These are phyloP conservation scores for Drosophila orosa DNA, from an alignment of 1,140 invertebrate species.

Conservation along the genomic window DNA sequence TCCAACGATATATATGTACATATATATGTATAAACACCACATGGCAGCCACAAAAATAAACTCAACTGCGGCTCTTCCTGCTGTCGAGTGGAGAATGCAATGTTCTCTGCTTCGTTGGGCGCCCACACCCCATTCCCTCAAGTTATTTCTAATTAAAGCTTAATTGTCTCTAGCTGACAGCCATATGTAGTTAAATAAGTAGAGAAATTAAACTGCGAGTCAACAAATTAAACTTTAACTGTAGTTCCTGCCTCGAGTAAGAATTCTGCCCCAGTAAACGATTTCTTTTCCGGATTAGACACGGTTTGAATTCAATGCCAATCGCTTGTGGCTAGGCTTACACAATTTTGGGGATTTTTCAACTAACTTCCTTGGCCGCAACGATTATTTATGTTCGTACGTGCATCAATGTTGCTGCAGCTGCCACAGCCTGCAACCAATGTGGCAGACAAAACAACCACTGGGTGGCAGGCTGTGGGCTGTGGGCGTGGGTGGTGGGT, in stretches of 20 bases:
- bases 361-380: conserved; percentile 27
- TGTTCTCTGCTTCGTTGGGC: conserved; percentile 27
- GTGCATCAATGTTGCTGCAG: conserved; percentile 56
- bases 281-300: neutral
- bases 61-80: conserved; percentile 49
- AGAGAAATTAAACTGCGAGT: conserved; percentile 2
- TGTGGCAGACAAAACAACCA: conserved; percentile 49
- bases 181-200: conserved; percentile 7
- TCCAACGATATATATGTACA: conserved; percentile 7
- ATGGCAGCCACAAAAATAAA: conserved; percentile 72
- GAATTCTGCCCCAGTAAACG: neutral
- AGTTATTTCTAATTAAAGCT: conserved; percentile 74
- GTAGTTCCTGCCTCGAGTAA: neutral
- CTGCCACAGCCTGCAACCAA: conserved; percentile 55
- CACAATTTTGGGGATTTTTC: conserved; percentile 28
- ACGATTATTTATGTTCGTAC: conserved; percentile 48
- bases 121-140: conserved; percentile 9
- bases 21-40: conserved; percentile 40
- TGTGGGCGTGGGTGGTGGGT: neutral
- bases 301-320: conserved; percentile 26
- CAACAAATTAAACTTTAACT: conserved; percentile 21
- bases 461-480: neutral
- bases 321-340: conserved; percentile 22
- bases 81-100: conserved; percentile 47
- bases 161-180: conserved; percentile 54